A percentile compares a stretch with the other conserved stretches of the same genome.
Evolutionary conservation across 2,888 invertebrate species (phyloP).

Genomic region (Polydrusus cervinus): DNA sequence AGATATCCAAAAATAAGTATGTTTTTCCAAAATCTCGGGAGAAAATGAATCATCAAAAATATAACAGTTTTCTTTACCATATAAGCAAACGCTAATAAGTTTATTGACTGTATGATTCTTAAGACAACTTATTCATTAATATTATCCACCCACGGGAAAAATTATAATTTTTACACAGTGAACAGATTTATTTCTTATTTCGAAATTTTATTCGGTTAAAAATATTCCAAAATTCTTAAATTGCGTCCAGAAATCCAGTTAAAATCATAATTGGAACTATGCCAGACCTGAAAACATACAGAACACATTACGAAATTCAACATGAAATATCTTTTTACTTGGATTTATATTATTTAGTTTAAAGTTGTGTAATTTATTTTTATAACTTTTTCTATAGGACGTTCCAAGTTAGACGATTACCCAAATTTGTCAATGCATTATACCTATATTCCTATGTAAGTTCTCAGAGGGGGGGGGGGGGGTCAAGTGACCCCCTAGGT

Average conservation of each 20-base stretch:
- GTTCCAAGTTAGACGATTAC: no score
- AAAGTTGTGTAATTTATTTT: background rate
- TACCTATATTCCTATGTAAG: no score
- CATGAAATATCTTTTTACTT: background rate
- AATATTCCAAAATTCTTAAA: conserved; percentile 12
- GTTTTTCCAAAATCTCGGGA: background rate
- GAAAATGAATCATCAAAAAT: conserved; percentile 4
- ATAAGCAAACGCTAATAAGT: background rate
- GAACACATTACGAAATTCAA: background rate
- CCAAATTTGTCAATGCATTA: no score
- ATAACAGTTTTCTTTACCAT: conserved; percentile 6
- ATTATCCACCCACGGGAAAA: background rate
- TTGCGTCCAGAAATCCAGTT: conserved; percentile 2
- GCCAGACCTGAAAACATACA: background rate
- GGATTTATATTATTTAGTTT: background rate
- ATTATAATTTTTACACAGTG: background rate
- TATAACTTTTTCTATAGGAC: background rate
- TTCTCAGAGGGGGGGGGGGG: no score
- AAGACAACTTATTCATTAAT: background rate
- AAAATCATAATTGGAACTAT: background rate
- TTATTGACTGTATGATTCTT: background rate
- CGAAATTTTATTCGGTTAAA: background rate
- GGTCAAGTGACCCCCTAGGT: no score
- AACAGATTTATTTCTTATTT: background rate
- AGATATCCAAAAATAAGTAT: background rate